phyloP scores from a whole-genome alignment of 2,797 vertebrate genomes.

The Bradypodion pumilum region DNA sequence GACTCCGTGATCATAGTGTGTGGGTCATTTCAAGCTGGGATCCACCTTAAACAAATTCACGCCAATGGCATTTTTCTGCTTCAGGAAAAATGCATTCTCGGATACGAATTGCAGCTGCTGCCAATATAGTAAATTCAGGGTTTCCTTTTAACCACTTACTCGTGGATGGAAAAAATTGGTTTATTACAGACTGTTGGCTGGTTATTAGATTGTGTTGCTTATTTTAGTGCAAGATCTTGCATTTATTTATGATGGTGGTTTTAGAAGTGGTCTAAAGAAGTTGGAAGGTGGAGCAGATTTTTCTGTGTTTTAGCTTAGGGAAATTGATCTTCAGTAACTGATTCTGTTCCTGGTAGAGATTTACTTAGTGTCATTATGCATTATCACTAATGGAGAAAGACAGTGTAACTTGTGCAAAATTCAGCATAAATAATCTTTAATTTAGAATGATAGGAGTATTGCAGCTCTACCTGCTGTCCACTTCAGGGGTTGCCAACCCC shows the following conservation, averaged over 20 bases:
- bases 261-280: neutral
- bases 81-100: too few species aligned
- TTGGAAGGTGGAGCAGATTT: neutral
- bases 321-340: neutral
- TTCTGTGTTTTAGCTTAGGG: neutral
- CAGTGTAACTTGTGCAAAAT: fast-evolving
- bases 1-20: too few species aligned
- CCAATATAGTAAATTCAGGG: neutral
- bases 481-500: too few species aligned
- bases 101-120: too few species aligned
- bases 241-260: neutral
- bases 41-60: too few species aligned
- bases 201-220: neutral
- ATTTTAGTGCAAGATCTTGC: neutral
- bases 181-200: neutral
- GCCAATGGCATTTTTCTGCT: too few species aligned
- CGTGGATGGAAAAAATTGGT: neutral
- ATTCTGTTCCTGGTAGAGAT: neutral
- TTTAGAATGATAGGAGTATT: neutral
- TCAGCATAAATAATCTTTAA: neutral
- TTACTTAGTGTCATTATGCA: neutral
- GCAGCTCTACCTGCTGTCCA: constrained; percentile 9
- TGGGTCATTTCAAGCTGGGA: too few species aligned
- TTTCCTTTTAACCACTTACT: too few species aligned
- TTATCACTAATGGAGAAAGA: neutral